These are phyloP conservation scores for Dromaius novaehollandiae DNA, from an alignment of 2,113 vertebrate species.

Conservation along the genomic window DNA sequence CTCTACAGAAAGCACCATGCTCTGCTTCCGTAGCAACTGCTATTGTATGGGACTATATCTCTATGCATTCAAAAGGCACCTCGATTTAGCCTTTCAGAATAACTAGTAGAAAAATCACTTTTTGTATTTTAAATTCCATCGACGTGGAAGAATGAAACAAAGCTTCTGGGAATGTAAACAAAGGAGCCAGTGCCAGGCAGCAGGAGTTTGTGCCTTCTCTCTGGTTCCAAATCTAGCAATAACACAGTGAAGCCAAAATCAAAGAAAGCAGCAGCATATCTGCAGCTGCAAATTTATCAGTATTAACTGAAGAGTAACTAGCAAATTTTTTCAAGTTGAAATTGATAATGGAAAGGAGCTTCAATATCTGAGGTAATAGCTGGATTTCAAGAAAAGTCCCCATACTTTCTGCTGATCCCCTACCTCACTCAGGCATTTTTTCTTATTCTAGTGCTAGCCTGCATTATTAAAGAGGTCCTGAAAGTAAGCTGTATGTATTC, in stretches of 20 bases:
- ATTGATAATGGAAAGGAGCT: background rate
- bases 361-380: background rate
- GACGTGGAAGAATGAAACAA: background rate
- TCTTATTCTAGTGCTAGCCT: background rate
- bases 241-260: background rate
- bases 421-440: background rate
- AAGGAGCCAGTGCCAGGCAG: background rate
- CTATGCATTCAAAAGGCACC: constrained; percentile 6
- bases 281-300: background rate
- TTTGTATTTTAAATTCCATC: background rate
- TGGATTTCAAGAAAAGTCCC: background rate
- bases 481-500: background rate
- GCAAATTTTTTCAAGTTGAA: background rate
- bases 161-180: background rate
- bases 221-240: background rate
- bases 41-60: constrained; percentile 1
- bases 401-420: background rate
- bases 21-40: constrained; percentile 48
- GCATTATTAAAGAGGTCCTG: background rate
- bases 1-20: background rate
- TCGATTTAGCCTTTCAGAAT: constrained; percentile 10
- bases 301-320: background rate
- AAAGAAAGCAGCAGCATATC: background rate
- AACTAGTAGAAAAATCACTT: background rate
- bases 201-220: background rate